A percentile compares a stretch with the other conserved stretches of the same genome.
phyloP scores from a whole-genome alignment of 2,797 vertebrate genomes.

The Otolemur crassicaudatus region DNA sequence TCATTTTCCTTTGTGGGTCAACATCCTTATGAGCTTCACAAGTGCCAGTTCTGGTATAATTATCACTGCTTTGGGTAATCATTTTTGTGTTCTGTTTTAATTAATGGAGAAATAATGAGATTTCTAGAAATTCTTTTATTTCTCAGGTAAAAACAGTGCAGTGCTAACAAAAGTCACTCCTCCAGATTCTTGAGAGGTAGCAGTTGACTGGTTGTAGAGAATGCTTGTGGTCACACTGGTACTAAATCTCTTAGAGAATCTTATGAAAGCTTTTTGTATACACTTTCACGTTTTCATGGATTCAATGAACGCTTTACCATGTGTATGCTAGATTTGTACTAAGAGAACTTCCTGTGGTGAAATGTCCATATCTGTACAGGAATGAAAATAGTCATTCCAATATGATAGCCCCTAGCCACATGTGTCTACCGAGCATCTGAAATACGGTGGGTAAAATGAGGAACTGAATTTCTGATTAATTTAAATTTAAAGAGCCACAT shows the following conservation, averaged over 20 bases:
- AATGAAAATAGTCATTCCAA: neutral
- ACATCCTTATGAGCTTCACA: neutral
- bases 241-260: neutral
- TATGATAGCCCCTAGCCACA: neutral
- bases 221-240: neutral
- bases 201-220: neutral
- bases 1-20: constrained; percentile 16
- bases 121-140: constrained; percentile 1
- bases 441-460: neutral
- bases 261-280: neutral
- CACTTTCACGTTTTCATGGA: neutral
- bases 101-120: neutral
- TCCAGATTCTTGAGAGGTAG: neutral
- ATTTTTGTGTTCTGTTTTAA: constrained; percentile 17
- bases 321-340: neutral
- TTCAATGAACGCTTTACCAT: neutral
- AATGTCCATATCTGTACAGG: neutral
- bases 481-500: neutral
- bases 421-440: neutral
- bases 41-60: neutral
- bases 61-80: neutral
- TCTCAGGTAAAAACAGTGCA: neutral
- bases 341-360: neutral
- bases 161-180: neutral
- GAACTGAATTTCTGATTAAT: neutral